Conservation (phyloP, 2,797 vertebrate species). For the Hydrophis major region DNA sequence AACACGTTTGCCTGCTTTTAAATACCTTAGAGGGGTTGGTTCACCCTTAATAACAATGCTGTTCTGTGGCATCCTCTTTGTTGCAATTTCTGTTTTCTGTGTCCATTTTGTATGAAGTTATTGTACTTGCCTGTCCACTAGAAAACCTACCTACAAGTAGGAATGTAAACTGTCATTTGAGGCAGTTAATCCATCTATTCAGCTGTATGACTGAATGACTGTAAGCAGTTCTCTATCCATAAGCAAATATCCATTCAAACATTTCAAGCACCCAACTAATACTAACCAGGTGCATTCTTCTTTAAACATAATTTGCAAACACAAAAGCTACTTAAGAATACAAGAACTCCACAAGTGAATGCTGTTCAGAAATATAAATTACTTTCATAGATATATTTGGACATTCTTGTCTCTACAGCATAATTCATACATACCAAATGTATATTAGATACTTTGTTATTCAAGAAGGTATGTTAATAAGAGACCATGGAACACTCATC, state of each 20-base stretch:
- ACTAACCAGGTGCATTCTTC: not conserved
- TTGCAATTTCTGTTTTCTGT: slow-evolving; percentile 29
- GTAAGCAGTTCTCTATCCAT: not conserved
- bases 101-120: not conserved
- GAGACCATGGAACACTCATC: slow-evolving; percentile 18
- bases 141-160: not conserved
- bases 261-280: not conserved
- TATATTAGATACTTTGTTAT: slow-evolving; percentile 36
- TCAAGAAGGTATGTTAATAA: slow-evolving; percentile 24
- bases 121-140: not conserved
- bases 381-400: not conserved
- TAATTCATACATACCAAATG: slow-evolving; percentile 20
- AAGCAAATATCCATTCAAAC: not conserved
- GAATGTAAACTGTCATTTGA: not conserved
- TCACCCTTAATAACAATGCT: slow-evolving; percentile 61
- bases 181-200: not conserved
- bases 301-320: not conserved
- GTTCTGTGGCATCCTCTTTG: slow-evolving; percentile 14
- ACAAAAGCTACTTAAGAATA: not conserved
- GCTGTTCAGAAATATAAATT: not conserved
- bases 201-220: not conserved
- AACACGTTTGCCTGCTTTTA: not conserved
- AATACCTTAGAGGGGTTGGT: slow-evolving; percentile 52
- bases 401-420: not conserved
- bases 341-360: not conserved